Evolutionary conservation across 2,113 vertebrate genomes (phyloP), one percentile per base, ranked within the genome.

Genomic region (Dolichotis patagonum): DNA sequence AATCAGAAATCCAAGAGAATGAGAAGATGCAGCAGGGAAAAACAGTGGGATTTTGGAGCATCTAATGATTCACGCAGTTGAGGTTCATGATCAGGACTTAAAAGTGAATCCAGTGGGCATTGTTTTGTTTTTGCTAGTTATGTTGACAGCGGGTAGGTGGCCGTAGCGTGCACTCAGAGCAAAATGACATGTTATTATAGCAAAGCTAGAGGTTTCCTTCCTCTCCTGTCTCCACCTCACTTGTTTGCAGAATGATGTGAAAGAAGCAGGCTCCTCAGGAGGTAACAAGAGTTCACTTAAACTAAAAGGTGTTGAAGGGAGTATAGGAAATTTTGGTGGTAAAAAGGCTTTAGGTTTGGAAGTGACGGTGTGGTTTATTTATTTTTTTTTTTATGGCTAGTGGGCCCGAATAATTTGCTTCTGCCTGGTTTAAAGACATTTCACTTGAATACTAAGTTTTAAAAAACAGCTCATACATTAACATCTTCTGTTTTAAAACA

Each of bases 1-100:
- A 56, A 71, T 96, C 54, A 78, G 20, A 96, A 93, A 62, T 93
- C 63, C 13, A 54, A 43, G 80, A 93, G 28, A 71, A 10, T 63
- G 91, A 80, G 52, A 90, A 96, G 69, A 71, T 62, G 69, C 14
- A 52, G 14, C 28, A 85, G 41, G 60, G 41, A 85, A 85, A 41
- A 85, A 41, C 75, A 20, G 14, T 81, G 65, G 63, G 20, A 80
- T 58, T 93, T 11, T 49, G 67, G 69, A 46, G n/a, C n/a, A n/a
- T n/a, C n/a, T 46, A 46, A 46, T 46, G 46, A 46, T 46, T 7
- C 46, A 46, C 7, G 46, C 46, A 46, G 46, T 46, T 71, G 86
- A 54, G 35, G 43, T 73, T 87, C 60, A 46, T 35, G n/a, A 26
- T 73, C 26, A 54, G 46, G 17, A 35, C 78, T 93, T 93, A 85